Conservation (phyloP, 2,113 vertebrate genomes). For the Grantiella picta region DNA sequence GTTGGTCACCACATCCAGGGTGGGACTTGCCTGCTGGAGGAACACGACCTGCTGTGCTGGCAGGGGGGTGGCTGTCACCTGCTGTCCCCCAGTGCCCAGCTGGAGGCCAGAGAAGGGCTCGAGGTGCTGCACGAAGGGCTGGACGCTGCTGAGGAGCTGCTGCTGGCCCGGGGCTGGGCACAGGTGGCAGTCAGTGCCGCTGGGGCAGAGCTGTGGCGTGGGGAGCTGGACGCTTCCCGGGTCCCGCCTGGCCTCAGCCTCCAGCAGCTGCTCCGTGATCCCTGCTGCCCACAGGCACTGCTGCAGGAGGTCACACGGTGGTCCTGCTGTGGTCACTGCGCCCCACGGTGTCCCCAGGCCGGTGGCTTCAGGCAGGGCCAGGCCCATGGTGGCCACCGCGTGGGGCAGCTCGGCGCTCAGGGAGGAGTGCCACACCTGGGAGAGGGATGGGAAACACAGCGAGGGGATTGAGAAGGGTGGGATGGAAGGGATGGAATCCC, state of each 20-base stretch:
- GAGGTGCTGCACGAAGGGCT: not conserved
- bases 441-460: not conserved
- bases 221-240: not conserved
- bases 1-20: not conserved
- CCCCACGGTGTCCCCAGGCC: not conserved
- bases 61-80: not conserved
- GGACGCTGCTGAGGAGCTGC: not conserved
- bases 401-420: not conserved
- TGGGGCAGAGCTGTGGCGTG: not conserved
- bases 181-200: no score
- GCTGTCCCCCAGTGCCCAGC: not conserved
- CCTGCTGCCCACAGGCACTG: not conserved
- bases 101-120: not conserved
- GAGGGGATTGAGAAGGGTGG: fast-evolving
- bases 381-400: not conserved
- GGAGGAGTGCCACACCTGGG: not conserved
- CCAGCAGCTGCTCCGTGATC: not conserved
- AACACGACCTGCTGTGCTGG: not conserved
- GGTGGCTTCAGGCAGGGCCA: not conserved
- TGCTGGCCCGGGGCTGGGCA: not conserved
- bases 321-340: not conserved
- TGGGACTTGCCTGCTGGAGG: not conserved
- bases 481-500: no score
- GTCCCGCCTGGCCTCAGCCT: not conserved
- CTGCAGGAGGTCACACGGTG: not conserved